Evolutionary conservation across 2,113 vertebrate genomes (phyloP).

Genomic region (Silurus asotus): DNA sequence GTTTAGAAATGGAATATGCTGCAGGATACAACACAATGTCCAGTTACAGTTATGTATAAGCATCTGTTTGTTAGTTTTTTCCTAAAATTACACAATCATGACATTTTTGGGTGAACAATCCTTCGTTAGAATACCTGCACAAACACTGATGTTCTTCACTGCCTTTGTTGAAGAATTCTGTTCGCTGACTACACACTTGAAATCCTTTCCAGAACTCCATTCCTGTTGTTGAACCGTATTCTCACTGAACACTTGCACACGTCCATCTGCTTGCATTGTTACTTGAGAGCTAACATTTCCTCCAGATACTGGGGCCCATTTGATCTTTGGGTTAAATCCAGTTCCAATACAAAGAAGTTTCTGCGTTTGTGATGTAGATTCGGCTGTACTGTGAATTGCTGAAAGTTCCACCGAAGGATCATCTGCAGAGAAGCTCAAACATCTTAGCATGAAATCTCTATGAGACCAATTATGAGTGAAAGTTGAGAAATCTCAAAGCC

Average conservation of each 20-base stretch:
- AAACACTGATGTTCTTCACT: constrained; percentile 53
- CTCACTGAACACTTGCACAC: constrained; percentile 58
- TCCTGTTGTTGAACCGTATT: constrained; percentile 46
- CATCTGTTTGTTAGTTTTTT: too few species aligned
- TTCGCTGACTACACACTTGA: constrained; percentile 65
- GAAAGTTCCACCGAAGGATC: constrained; percentile 59
- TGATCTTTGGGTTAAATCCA: constrained; percentile 66
- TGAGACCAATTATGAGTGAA: background rate
- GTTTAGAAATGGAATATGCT: constrained; percentile 32
- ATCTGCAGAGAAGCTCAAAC: constrained; percentile 44
- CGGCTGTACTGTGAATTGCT: constrained; percentile 24
- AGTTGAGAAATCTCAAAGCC: background rate
- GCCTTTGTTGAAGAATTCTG: fast-evolving
- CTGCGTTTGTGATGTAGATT: constrained; percentile 29
- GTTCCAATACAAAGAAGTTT: constrained; percentile 60
- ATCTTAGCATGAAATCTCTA: background rate
- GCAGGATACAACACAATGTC: constrained; percentile 6
- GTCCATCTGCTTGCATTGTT: constrained; percentile 57
- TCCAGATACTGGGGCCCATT: constrained; percentile 53
- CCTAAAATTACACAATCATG: too few species aligned
- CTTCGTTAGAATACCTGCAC: constrained; percentile 61
- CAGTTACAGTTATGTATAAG: background rate
- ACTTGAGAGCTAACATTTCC: background rate
- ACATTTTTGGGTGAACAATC: too few species aligned
- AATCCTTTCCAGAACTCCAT: constrained; percentile 58